Evolutionary conservation across 30 jellyfish, hydroid and myxozoan genomes (phyloP), one percentile per base, ranked within the genome.

Genomic region (Mastigias papua): DNA sequence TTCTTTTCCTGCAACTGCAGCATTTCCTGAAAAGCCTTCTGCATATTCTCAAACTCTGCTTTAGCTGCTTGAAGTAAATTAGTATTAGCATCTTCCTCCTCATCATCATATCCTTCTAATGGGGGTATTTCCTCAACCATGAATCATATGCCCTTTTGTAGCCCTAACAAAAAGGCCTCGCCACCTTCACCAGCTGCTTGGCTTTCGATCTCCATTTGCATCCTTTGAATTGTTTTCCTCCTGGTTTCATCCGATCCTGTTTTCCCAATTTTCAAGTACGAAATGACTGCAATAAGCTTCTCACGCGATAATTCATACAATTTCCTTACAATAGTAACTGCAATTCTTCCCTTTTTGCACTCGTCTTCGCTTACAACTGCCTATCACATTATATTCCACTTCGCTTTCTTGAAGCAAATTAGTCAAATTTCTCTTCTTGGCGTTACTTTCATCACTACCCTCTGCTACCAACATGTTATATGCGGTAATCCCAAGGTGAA

Each of bases 101-200:
- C 70, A 31, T 46, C 69, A n/a, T 27, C 61, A n/a, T 27, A 29
- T 28, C 42, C 48, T n/a, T 79, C 90, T 70, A 60, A 62, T 65
- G 67, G 22, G 58, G 90, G 90, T 46, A 65, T 62, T 34, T 62
- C 48, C 34, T 65, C 80, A 26, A 62, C 49, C 37, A 79, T 65
- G 26, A 57, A 33, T 72, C 35, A 17, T 21, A n/a, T 26, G 31
- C 83, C 32, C 80, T 33, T 79, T 65, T 33, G 71, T 17, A 79
- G 79, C 32, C 79, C 69, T 79, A 42, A 31, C 80, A 60, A 62
- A 19, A 76, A 50, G 87, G 87, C 75, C 25, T 76, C 87, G 1
- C 87, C 87, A 76, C 30, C 21, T 76, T 76, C 87, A 16, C 87
- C 74, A 76, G 87, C 75, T 76, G 63, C 87, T 76, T 76, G 73